A percentile compares a stretch with the other conserved stretches of the same genome.
phyloP scores from a whole-genome alignment of 2,888 invertebrate genomes.

The Exephanes ischioxanthus region DNA sequence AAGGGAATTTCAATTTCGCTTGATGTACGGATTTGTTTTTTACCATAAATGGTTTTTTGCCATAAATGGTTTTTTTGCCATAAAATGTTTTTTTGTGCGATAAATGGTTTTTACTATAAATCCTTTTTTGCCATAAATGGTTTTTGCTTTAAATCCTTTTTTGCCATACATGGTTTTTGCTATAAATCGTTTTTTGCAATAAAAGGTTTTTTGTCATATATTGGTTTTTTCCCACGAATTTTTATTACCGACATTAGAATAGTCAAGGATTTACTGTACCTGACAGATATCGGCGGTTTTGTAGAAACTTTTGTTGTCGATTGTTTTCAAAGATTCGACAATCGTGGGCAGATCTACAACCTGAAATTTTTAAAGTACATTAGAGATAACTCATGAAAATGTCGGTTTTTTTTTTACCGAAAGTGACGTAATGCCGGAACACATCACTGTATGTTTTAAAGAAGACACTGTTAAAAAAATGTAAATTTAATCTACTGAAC shows the following conservation, averaged over 20 bases:
- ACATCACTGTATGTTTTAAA: neutral
- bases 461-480: too few species aligned
- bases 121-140: neutral
- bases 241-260: neutral
- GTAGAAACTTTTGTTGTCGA: conserved; percentile 98
- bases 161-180: neutral
- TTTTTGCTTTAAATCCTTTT: neutral
- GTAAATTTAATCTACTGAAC: too few species aligned
- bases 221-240: neutral
- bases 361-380: conserved; percentile 79
- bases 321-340: conserved; percentile 97
- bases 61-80: too few species aligned
- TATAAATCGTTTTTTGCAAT: neutral
- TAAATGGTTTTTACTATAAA: neutral
- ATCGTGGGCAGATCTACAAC: conserved; percentile 96
- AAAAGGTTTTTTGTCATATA: neutral
- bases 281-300: conserved; percentile 99
- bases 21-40: neutral
- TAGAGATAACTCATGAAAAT: neutral
- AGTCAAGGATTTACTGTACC: conserved; percentile 83
- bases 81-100: neutral
- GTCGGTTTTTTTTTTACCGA: neutral
- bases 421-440: too few species aligned
- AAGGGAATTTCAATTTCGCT: neutral
- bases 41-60: neutral